Conservation (phyloP, 2,888 invertebrate genomes). For the Tortricodes alternella region DNA sequence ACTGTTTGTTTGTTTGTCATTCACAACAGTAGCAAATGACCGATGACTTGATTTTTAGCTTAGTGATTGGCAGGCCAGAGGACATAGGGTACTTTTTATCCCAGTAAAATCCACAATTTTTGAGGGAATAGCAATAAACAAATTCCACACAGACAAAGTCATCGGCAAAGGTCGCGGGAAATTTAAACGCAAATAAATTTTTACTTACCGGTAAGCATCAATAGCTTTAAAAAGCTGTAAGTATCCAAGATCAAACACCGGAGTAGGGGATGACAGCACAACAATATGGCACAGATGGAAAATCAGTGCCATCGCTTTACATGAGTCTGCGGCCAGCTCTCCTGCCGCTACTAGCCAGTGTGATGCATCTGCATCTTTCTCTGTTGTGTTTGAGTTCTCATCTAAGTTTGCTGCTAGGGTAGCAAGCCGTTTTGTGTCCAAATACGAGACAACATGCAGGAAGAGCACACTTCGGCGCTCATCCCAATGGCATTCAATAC, state of each 20-base stretch:
- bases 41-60: too few species aligned
- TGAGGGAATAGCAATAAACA: too few species aligned
- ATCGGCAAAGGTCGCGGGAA: too few species aligned
- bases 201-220: constrained; percentile 87
- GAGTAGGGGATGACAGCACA: constrained; percentile 73
- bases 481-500: constrained; percentile 83
- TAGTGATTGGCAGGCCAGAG: too few species aligned
- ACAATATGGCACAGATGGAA: constrained; percentile 92
- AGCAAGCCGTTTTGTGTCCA: constrained; percentile 64
- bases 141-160: too few species aligned
- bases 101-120: too few species aligned
- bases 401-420: constrained; percentile 57
- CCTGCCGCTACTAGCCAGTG: constrained; percentile 86
- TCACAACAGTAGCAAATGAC: too few species aligned
- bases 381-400: constrained; percentile 61
- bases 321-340: constrained; percentile 75
- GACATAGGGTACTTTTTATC: too few species aligned
- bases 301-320: constrained; percentile 88
- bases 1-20: too few species aligned
- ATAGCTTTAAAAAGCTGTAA: constrained; percentile 91
- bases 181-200: too few species aligned
- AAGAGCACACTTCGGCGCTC: constrained; percentile 75
- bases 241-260: constrained; percentile 90
- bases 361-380: constrained; percentile 69
- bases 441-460: constrained; percentile 78